Conservation (phyloP, 2,113 vertebrate species). For the Sinocyclocheilus grahami region DNA sequence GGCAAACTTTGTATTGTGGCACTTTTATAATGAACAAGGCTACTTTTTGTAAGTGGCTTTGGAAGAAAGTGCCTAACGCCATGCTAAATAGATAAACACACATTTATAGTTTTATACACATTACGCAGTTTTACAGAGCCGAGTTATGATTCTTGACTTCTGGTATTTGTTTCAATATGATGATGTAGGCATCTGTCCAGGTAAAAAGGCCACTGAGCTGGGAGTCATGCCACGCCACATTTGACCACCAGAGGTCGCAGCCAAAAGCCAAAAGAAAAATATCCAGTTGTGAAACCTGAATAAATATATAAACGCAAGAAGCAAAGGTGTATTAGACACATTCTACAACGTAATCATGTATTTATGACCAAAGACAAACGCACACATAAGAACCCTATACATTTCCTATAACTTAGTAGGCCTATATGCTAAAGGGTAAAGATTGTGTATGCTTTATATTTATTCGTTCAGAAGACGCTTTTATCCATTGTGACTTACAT, state of each 20-base stretch:
- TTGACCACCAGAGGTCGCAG: constrained; percentile 38
- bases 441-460: neutral
- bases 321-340: neutral
- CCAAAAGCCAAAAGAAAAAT: neutral
- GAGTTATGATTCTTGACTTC: neutral
- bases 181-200: neutral
- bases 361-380: neutral
- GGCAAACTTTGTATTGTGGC: neutral
- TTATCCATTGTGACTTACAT: neutral
- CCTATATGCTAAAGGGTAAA: neutral
- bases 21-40: neutral
- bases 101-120: neutral
- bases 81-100: neutral
- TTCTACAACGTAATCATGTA: neutral
- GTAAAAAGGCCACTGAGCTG: neutral
- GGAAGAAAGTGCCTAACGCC: neutral
- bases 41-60: neutral
- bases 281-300: neutral
- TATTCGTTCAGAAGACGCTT: neutral
- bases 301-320: neutral
- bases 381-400: neutral
- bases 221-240: neutral
- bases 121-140: neutral
- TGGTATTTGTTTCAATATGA: neutral
- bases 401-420: neutral